Evolutionary conservation across 2,888 invertebrate species (phyloP).

Genomic region (Physocephala rufipes): DNA sequence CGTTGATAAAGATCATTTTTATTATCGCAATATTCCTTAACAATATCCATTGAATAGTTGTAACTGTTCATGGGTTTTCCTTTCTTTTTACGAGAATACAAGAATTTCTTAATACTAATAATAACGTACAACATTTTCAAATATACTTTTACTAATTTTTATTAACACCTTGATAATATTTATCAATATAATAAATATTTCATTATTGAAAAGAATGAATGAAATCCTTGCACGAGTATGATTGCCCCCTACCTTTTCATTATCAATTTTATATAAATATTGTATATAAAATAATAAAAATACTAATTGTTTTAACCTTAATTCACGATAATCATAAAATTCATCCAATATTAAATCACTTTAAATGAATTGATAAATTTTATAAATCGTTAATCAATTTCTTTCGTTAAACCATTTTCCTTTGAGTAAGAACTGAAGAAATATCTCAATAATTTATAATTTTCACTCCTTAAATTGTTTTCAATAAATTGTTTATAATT

Average conservation of each 20-base stretch:
- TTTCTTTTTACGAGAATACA: neutral
- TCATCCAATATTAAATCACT: neutral
- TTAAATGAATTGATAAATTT: constrained; percentile 4
- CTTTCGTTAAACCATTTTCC: neutral
- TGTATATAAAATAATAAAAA: constrained; percentile 19
- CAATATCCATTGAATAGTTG: too few species aligned
- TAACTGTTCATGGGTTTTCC: constrained; percentile 10
- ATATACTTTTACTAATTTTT: neutral
- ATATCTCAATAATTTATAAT: too few species aligned
- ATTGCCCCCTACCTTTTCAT: constrained; percentile 58
- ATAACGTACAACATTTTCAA: constrained; percentile 7
- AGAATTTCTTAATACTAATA: constrained; percentile 6
- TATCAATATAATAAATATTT: too few species aligned
- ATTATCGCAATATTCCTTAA: too few species aligned
- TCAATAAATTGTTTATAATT: constrained; percentile 29
- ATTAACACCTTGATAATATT: neutral
- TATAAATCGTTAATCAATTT: constrained; percentile 15
- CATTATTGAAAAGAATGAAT: constrained; percentile 6
- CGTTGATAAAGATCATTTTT: too few species aligned
- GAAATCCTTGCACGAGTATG: constrained; percentile 66
- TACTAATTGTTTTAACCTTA: constrained; percentile 8
- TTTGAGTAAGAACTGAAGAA: neutral
- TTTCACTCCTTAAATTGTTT: constrained; percentile 13
- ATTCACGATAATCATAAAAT: neutral
- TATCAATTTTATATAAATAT: constrained; percentile 29